Base-by-base conservation (phyloP, 2,113 vertebrate genomes). In the Semicossyphus pulcher region DNA sequence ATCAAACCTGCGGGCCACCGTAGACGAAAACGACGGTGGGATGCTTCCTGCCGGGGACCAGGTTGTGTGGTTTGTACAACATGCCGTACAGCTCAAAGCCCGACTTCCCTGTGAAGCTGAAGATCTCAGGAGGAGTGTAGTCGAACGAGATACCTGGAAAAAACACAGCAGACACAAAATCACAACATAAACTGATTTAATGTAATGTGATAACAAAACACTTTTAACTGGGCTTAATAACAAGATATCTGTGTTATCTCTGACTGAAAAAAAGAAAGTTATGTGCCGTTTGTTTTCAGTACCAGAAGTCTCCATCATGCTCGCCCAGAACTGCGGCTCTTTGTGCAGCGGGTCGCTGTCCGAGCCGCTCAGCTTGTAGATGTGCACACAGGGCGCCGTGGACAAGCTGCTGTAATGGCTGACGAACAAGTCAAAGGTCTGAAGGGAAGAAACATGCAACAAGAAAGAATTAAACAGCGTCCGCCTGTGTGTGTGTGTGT, bases 401-500 rank as follows among this genome's bases (percentile, higher is more conserved):
- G 94, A 94, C 77, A 98, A 94, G 0, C 94, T 98, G 93, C 97
- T 99, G 89, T 97, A 98, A 82, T 98, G 97, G 87, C 96, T 98
- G 92, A 99, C 84, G 63, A 99, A 98, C 97, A 98, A 95, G 91
- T 99, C 97, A 28, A 97, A 98, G 76, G 94, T 97, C 97, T 98
- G 82, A 0, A 57, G 20, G 23, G 65, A 78, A 66, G 7, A 76
- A 47, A 68, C 18, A 31, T 6, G 12, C 52, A 31, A 20, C 10
- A 41, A 25, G 11, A 59, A 4, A 12, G 10, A 1, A 5, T 65
- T 31, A 26, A 56, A 42, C 18, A 32, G 9, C 1, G 26, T 14
- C 10, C 3, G 5, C 1, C n/a, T 34, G 10, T 39, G 61, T 52
- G 34, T 63, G 42, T 37, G 31, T 26, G 44, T 44, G 64, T 32